Evolutionary conservation across 2,113 vertebrate species (phyloP), one percentile per base, ranked within the genome.

Genomic region (Coregonus clupeaformis): DNA sequence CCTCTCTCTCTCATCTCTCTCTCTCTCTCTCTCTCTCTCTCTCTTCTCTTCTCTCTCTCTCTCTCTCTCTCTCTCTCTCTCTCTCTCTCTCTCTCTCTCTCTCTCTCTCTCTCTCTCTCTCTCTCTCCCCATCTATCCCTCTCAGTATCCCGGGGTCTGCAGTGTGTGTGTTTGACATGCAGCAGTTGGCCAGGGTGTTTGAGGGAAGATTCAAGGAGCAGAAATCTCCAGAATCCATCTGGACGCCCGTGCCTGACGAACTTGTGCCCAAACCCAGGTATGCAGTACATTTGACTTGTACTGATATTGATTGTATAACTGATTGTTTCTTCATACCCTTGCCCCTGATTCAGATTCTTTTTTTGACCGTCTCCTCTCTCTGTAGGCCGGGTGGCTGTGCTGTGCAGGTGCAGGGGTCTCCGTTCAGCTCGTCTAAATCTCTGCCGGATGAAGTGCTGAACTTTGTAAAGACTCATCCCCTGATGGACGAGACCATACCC

Each of bases 81-180:
- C n/a, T n/a, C n/a, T n/a, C n/a, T n/a, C n/a, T n/a, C n/a, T n/a
- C n/a, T n/a, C n/a, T n/a, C n/a, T n/a, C n/a, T n/a, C n/a, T n/a
- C n/a, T n/a, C n/a, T n/a, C n/a, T n/a, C n/a, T n/a, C n/a, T n/a
- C n/a, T n/a, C n/a, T n/a, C n/a, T n/a, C n/a, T n/a, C n/a, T n/a
- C n/a, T n/a, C n/a, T n/a, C n/a, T n/a, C n/a, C n/a, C n/a, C n/a
- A n/a, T n/a, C n/a, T n/a, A n/a, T n/a, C n/a, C n/a, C n/a, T n/a
- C n/a, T 0, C 82, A 99, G 98, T 92, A 99, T 99, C 76, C 97
- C 97, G 0, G 97, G 98, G 67, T 99, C 97, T 0, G 97, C 97
- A 0, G 97, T 99, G 74, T 99, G 98, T 13, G 96, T 96, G 82
- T 99, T 98, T 0, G 97, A 99, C 93, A 98, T 99, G 98, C 90